A percentile compares a stretch with the other conserved stretches of the same genome.
Evolutionary conservation across 2,113 vertebrate genomes (phyloP).

Genomic region (Grammomys dolichurus): DNA sequence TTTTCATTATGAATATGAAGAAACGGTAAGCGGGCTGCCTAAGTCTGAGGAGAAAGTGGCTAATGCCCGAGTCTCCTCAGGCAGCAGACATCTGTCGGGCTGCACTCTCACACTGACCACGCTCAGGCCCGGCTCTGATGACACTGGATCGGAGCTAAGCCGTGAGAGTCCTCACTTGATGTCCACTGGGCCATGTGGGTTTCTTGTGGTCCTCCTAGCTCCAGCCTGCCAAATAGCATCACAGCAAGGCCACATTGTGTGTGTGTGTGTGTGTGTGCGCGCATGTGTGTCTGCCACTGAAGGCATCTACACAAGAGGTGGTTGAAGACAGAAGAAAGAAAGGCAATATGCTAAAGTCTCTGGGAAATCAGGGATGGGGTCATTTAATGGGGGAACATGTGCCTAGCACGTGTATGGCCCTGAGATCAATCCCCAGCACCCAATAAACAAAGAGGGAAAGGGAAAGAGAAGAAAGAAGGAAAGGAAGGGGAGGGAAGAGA

Average conservation of each 20-base stretch:
- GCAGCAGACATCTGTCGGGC: constrained; percentile 65
- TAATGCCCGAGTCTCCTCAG: background rate
- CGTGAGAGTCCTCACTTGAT: rapidly evolving
- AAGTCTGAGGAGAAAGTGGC: constrained; percentile 67
- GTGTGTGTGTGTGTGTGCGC: background rate
- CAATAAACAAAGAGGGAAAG: background rate
- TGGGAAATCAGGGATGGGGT: too few relatives aligned
- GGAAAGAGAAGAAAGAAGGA: background rate
- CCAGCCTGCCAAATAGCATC: background rate
- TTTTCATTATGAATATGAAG: constrained; percentile 68
- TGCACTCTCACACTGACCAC: background rate
- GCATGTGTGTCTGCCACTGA: rapidly evolving
- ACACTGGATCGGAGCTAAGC: background rate
- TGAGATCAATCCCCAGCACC: background rate
- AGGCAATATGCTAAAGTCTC: background rate
- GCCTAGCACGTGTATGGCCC: background rate
- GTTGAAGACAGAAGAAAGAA: background rate
- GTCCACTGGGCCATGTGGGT: background rate
- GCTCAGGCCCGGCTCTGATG: background rate
- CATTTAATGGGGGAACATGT: background rate
- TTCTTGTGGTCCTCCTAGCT: background rate
- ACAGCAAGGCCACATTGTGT: background rate
- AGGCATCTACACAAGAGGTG: background rate
- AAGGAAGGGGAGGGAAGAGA: background rate
- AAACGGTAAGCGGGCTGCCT: constrained; percentile 8